Evolutionary conservation across 2,797 vertebrate genomes (phyloP).

Genomic region (Peromyscus attwateri): DNA sequence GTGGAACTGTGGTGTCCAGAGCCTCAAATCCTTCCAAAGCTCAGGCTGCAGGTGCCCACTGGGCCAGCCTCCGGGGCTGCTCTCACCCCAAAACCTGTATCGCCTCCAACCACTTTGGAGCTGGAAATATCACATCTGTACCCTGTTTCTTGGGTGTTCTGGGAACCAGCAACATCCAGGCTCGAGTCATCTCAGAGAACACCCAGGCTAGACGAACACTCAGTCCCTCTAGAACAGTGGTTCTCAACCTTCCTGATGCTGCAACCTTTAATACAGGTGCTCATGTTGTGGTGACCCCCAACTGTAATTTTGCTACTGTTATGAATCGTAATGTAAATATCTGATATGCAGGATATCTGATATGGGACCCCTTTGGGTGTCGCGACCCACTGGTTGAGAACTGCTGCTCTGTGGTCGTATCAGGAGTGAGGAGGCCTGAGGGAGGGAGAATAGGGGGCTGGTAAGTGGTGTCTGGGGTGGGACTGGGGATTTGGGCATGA

Average conservation of each 20-base stretch:
- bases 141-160: background rate
- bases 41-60: accelerated
- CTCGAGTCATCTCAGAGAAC: background rate
- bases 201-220: background rate
- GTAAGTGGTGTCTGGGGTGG: background rate
- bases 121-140: no score
- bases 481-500: background rate
- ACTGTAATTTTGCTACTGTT: background rate
- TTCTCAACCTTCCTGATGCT: background rate
- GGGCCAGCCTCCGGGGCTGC: accelerated
- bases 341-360: background rate
- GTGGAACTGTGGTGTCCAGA: background rate
- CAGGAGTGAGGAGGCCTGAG: background rate
- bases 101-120: background rate
- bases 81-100: background rate
- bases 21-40: accelerated
- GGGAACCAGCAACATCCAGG: background rate
- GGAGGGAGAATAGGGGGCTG: accelerated
- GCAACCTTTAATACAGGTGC: background rate
- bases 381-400: background rate
- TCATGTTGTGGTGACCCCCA: background rate
- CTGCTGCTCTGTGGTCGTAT: background rate
- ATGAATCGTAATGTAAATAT: background rate
- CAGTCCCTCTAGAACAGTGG: background rate
- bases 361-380: background rate